Evolutionary conservation across 2,888 invertebrate species (phyloP).

Genomic region (Tenodera sinensis): DNA sequence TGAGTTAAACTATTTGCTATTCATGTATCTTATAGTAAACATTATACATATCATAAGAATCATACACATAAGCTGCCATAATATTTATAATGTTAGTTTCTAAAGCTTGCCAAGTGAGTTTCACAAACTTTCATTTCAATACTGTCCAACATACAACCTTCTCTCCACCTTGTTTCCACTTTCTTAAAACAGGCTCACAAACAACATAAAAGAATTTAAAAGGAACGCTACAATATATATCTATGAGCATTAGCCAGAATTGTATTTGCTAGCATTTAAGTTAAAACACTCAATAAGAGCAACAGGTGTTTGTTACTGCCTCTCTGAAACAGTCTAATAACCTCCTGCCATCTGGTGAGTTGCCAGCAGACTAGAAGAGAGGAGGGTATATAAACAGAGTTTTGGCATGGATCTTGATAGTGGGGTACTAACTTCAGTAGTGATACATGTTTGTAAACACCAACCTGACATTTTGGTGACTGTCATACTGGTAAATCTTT

Average conservation of each 20-base stretch:
- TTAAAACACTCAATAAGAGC: background rate
- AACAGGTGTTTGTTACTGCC: background rate
- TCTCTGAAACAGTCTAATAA: background rate
- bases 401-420: slow-evolving; percentile 12
- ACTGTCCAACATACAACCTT: no score
- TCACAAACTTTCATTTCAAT: no score
- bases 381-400: slow-evolving; percentile 12
- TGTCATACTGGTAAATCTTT: background rate
- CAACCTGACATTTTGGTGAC: background rate
- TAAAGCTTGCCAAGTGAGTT: no score
- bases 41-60: no score
- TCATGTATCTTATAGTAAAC: no score
- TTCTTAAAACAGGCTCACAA: no score
- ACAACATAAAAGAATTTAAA: no score
- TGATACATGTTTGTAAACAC: background rate
- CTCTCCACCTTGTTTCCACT: no score
- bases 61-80: no score
- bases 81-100: no score
- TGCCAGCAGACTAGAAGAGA: background rate
- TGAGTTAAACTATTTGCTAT: no score
- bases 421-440: background rate
- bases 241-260: background rate
- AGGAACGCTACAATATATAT: no score
- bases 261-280: background rate
- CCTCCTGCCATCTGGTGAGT: slow-evolving; percentile 9